Base-by-base conservation (phyloP, 2,797 vertebrate genomes). In the Channa striata region DNA sequence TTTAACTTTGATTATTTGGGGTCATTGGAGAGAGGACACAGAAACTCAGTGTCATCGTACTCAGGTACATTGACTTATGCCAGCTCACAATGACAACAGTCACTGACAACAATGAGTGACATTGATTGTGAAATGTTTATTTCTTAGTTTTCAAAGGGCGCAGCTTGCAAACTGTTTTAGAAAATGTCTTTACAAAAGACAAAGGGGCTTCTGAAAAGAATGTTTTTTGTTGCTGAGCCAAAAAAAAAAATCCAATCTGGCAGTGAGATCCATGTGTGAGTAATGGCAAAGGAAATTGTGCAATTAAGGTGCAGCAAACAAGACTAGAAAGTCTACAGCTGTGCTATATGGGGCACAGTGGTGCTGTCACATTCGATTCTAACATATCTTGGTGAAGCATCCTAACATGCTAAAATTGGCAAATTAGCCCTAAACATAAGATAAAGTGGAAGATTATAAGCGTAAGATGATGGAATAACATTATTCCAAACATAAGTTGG, bases 121-220 rank as follows among this genome's bases (percentile, higher is more conserved):
- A 23, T 4, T 61, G 36, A 34, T 44, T 20, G 12, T 12, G 20
- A 37, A 21, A 36, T 13, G 16, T 63, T 71, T 12, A 13, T 34
- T n/a, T 59, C 21, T 20, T 17, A 20, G 47, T 12, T 60, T 64
- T 61, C 13, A 65, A 49, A 17, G 11, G 14, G 13, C 20, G n/a
- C n/a, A 3, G 20, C 5, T 36, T 50, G 40, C 23, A 46, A 53
- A 64, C 33, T 46, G 20, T 10, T 54, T 1, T 2, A 40, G 25
- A 40, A 23, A 50, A 56, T 37, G 30, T 5, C 11, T n/a, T 47
- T 17, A n/a, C 23, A 66, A 47, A 61, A 42, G 59, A 12, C 17
- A 71, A 73, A 75, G 50, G 21, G n/a, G 50, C 30, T n/a, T 25
- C 23, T 42, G 23, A 23, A 33, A 37, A 70, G 34, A 67, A 43